phyloP scores from a whole-genome alignment of 2,113 vertebrate species.

The Lasiurus borealis region DNA sequence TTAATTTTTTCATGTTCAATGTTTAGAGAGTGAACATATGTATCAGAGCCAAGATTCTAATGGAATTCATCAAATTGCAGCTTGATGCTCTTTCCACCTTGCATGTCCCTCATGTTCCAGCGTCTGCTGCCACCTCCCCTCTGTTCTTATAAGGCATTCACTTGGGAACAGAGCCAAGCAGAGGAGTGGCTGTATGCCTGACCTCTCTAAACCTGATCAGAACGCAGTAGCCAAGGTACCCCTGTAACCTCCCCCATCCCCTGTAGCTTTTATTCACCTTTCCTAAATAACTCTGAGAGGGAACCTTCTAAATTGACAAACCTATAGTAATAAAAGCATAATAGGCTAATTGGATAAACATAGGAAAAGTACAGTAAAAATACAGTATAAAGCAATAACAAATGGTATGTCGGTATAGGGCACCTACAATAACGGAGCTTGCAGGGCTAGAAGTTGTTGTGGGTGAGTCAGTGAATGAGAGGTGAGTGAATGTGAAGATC shows the following conservation, averaged over 20 bases:
- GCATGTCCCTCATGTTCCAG: neutral
- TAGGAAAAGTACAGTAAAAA: neutral
- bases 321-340: too few relatives aligned
- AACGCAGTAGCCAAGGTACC: neutral
- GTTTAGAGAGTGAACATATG: neutral
- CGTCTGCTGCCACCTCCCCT: neutral
- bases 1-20: neutral
- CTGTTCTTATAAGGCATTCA: neutral
- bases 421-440: neutral
- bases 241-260: neutral
- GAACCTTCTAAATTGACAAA: neutral
- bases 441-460: neutral
- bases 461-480: neutral
- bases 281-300: neutral
- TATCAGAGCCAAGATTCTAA: neutral
- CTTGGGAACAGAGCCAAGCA: neutral
- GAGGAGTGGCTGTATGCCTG: neutral
- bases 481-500: neutral
- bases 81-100: neutral
- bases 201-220: neutral
- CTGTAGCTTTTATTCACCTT: neutral
- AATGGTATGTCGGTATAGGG: neutral
- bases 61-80: neutral
- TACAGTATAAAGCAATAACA: neutral
- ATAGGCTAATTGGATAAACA: neutral